Percentiles rank a stretch among this genome's conserved stretches.
Conservation (phyloP, 2,888 invertebrate genomes). For the Neocrepidodera transversa region DNA sequence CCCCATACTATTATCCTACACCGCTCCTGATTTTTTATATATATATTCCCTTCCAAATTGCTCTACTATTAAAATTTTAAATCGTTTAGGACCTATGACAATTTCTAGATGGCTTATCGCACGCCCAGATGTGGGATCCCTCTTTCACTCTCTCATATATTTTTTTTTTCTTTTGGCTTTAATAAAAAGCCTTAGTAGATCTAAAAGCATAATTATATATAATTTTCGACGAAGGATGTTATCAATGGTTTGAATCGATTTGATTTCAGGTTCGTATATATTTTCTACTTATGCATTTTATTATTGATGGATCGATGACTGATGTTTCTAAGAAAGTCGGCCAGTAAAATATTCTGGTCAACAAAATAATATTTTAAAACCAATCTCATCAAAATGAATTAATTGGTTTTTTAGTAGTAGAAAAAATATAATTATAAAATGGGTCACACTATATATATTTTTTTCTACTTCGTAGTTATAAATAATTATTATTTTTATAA, state of each 20-base stretch:
- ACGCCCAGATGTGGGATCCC: constrained; percentile 42
- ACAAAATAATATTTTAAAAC: too few relatives aligned
- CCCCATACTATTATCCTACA: too few relatives aligned
- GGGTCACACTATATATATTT: too few relatives aligned
- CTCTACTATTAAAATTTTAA: constrained; percentile 24
- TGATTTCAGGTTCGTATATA: constrained; percentile 31
- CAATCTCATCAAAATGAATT: too few relatives aligned
- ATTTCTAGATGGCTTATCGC: constrained; percentile 45
- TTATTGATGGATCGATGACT: constrained; percentile 22
- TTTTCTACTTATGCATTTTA: constrained; percentile 28
- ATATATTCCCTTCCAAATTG: constrained; percentile 5
- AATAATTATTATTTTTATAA: too few relatives aligned
- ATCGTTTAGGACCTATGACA: constrained; percentile 41
- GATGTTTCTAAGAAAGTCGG: constrained; percentile 16
- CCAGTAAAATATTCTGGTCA: neutral
- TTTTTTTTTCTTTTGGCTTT: constrained; percentile 23
- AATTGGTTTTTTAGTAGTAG: too few relatives aligned
- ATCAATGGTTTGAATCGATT: constrained; percentile 42
- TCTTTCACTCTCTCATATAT: constrained; percentile 18
- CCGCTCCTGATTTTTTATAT: neutral
- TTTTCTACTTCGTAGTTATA: too few relatives aligned
- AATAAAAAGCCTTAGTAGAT: constrained; percentile 36
- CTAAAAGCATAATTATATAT: constrained; percentile 47
- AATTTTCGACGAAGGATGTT: constrained; percentile 42
- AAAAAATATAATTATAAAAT: too few relatives aligned